Evolutionary conservation across 2,888 invertebrate species (phyloP).

Genomic region (Lapara coniferarum): DNA sequence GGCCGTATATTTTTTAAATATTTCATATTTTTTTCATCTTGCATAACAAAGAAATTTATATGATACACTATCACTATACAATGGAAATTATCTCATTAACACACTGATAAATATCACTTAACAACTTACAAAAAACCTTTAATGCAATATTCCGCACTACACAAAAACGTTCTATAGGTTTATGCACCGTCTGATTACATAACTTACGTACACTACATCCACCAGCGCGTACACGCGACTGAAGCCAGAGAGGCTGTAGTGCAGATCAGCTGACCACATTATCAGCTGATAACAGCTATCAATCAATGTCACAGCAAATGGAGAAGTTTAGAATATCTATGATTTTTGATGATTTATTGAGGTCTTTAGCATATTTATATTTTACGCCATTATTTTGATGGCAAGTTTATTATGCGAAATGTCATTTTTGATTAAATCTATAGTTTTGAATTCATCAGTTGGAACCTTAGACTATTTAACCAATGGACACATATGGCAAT

Average conservation of each 20-base stretch:
- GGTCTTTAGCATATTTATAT: background rate
- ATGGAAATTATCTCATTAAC: background rate
- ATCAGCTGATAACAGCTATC: constrained; percentile 57
- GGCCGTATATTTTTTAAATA: too few species aligned
- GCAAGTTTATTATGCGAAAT: too few species aligned
- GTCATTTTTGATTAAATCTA: background rate
- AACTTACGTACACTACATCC: constrained; percentile 31
- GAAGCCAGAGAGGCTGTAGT: constrained; percentile 34
- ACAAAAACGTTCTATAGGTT: background rate
- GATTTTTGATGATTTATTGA: constrained; percentile 10
- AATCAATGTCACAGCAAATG: constrained; percentile 56
- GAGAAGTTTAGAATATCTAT: constrained; percentile 33
- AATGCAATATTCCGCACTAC: background rate
- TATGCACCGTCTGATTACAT: constrained; percentile 31
- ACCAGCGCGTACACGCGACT: constrained; percentile 10
- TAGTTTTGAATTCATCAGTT: background rate
- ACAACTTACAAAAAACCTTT: background rate
- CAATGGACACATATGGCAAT: too few species aligned
- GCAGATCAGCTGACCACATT: constrained; percentile 54
- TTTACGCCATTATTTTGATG: background rate
- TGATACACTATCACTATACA: background rate
- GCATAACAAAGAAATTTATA: too few species aligned
- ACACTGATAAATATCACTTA: too few species aligned
- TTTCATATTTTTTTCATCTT: too few species aligned
- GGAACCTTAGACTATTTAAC: too few species aligned